These are phyloP conservation scores for Balanococcus diminutus DNA, from an alignment of 2,888 invertebrate species.

Conservation along the genomic window DNA sequence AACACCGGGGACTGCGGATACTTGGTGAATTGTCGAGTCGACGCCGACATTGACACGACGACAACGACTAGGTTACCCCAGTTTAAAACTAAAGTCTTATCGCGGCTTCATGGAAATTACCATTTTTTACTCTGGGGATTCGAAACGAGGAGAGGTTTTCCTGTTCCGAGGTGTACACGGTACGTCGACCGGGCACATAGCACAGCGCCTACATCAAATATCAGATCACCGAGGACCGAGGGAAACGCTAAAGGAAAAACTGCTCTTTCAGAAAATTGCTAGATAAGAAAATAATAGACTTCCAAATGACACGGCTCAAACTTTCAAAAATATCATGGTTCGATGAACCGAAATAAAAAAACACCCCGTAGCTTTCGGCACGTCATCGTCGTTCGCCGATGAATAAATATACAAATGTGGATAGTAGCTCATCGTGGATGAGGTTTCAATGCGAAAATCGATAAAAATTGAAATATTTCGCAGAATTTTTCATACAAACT, in stretches of 20 bases:
- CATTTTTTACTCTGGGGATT: conserved; percentile 30
- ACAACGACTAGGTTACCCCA: background rate
- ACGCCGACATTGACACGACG: background rate
- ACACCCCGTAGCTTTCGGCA: background rate
- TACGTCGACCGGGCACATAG: background rate
- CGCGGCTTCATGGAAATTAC: conserved; percentile 35
- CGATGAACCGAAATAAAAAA: conserved; percentile 50
- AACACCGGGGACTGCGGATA: background rate
- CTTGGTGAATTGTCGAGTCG: background rate
- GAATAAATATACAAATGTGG: too few relatives aligned
- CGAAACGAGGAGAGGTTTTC: background rate
- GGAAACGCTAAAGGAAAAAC: conserved; percentile 42
- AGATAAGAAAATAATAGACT: conserved; percentile 52
- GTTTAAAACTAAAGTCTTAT: conserved; percentile 39
- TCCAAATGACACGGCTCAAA: conserved; percentile 49
- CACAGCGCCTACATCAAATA: background rate
- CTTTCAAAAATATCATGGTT: conserved; percentile 45
- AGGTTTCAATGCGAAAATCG: too few relatives aligned
- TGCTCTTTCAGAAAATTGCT: conserved; percentile 50
- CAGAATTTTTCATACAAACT: too few relatives aligned
- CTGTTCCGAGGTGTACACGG: background rate
- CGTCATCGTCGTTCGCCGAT: background rate
- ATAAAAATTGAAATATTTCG: too few relatives aligned
- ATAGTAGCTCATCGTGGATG: too few relatives aligned
- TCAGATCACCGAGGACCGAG: background rate